These are phyloP conservation scores for Lepidothrix coronata DNA, from an alignment of 2,113 vertebrate species.

Conservation along the genomic window DNA sequence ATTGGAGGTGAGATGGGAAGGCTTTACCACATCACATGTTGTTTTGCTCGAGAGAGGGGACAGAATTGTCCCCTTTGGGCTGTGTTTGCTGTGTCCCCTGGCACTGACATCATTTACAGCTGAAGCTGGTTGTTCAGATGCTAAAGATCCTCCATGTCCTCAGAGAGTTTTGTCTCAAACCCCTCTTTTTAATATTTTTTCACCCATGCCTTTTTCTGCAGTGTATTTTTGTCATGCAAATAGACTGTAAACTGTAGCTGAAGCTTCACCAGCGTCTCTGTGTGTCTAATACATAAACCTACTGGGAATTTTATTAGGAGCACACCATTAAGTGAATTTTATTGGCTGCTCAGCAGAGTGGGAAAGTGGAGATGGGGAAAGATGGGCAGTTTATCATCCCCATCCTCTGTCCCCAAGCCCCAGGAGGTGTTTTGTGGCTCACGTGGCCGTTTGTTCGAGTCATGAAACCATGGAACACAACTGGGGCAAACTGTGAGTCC, in stretches of 20 bases:
- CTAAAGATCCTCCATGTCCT: not conserved
- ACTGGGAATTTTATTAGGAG: not conserved
- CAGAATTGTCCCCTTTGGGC: not conserved
- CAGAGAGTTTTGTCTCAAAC: not conserved
- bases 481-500: not conserved
- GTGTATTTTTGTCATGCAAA: not conserved
- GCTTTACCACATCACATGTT: not conserved
- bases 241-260: not conserved
- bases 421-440: not conserved
- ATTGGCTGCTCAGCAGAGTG: not conserved
- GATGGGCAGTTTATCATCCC: not conserved
- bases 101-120: not conserved
- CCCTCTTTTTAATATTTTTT: not conserved
- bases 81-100: not conserved
- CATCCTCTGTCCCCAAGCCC: not conserved
- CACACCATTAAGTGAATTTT: not conserved
- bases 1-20: not conserved
- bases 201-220: not conserved
- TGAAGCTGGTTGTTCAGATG: not conserved
- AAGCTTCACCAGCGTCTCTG: not conserved
- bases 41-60: not conserved
- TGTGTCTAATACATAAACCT: not conserved
- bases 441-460: rapidly evolving
- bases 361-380: not conserved
- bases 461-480: not conserved